Evolutionary conservation across 2,888 invertebrate genomes (phyloP), one percentile per base, ranked within the genome.

Genomic region (Idaea biselata): DNA sequence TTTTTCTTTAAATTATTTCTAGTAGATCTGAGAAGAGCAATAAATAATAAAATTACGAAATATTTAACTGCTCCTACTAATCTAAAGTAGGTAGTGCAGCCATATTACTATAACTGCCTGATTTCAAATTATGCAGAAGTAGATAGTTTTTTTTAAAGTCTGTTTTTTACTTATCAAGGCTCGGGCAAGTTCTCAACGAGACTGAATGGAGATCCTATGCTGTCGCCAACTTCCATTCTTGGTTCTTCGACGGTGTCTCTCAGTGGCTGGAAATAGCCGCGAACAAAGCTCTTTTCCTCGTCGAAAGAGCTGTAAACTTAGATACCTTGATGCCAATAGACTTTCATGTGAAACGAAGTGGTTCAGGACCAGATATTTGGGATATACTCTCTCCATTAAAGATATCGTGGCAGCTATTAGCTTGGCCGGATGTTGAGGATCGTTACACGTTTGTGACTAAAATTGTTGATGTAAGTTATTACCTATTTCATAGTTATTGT

Each of bases 201-300:
- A 88, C 93, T 4, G 94, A 95, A 32, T 93, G 94, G 80, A 94
- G 94, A 60, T 81, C 89, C 32, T 94, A 96, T 80, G 93, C 94
- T 59, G 95, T 97, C 73, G 94, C 94, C 31, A 94, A 95, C 70
- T 98, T 96, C 86, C 95, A 98, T 84, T 93, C 94, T 59, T 98
- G 98, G 98, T 99, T 99, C 88, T 95, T 96, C 77, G 95, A 95
- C n/a, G 98, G 98, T 0, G 98, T 99, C 0, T 96, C 97, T 0
- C 97, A 97, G 77, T 99, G 99, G 99, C 86, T 99, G 31, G 97
- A 97, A 75, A 97, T 99, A 67, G 98, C 99, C 0, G 96, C 97
- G 1, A 97, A 95, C 78, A 98, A 98, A 85, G 97, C 97, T 0
- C 91, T 97, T 59, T 96, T 96, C 69, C 94, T 98, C 65, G 97